Evolutionary conservation across 2,113 vertebrate species (phyloP).

Genomic region (Alexandromys fortis): DNA sequence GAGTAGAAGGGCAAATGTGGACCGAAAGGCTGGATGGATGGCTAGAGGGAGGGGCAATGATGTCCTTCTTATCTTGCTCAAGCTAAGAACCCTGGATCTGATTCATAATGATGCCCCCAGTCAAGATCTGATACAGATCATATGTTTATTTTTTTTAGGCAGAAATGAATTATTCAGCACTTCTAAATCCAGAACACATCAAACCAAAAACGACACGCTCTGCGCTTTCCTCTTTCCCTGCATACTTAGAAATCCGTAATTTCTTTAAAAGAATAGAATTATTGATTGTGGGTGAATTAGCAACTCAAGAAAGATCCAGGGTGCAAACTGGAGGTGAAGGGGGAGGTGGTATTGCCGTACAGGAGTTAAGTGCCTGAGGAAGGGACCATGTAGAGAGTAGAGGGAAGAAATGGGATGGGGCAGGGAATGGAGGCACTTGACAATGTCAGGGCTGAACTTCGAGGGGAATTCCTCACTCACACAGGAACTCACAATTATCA

Average conservation of each 20-base stretch:
- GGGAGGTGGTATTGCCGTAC: neutral
- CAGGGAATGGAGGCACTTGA: neutral
- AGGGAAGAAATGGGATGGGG: neutral
- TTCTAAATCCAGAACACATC: conserved; percentile 77
- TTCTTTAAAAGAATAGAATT: conserved; percentile 78
- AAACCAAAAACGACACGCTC: conserved; percentile 61
- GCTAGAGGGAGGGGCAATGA: neutral
- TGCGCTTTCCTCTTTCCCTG: conserved; percentile 53
- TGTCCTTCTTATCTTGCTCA: neutral
- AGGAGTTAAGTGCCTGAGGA: neutral
- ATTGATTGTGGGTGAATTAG: conserved; percentile 69
- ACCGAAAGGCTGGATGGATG: neutral
- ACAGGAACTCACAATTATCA: neutral
- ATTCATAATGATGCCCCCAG: conserved; percentile 14
- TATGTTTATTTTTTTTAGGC: conserved; percentile 75
- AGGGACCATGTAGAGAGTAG: neutral
- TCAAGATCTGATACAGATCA: conserved; percentile 47
- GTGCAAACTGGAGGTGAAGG: conserved; percentile 54
- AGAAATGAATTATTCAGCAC: conserved; percentile 79
- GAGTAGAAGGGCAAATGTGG: too few relatives aligned
- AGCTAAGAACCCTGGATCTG: neutral
- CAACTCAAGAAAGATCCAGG: conserved; percentile 61
- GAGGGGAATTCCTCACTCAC: neutral
- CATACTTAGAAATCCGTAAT: conserved; percentile 71
- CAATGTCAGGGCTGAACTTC: neutral